Conservation (phyloP, 2,888 invertebrate species). For the Drosophila greeni region DNA sequence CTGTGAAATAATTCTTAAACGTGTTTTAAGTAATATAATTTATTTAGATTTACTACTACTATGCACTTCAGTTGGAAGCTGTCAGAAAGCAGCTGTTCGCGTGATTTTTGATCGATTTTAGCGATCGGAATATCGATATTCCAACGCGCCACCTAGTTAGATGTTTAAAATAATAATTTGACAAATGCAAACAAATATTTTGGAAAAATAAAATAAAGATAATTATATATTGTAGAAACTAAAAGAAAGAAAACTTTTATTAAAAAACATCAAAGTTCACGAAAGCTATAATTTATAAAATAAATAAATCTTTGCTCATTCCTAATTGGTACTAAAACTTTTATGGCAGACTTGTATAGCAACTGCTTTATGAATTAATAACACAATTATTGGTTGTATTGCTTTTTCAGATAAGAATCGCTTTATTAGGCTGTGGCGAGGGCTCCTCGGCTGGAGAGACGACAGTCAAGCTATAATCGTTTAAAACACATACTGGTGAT, state of each 20-base stretch:
- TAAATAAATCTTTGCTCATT: neutral
- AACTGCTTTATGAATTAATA: neutral
- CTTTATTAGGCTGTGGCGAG: neutral
- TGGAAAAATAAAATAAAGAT: no score
- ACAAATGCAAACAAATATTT: no score
- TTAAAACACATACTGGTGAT: conserved; percentile 16
- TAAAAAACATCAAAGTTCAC: no score
- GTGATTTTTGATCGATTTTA: neutral
- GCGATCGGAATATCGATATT: neutral
- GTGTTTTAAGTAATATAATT: no score
- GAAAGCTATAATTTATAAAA: neutral
- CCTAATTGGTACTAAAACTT: neutral
- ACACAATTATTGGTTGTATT: neutral
- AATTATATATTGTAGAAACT: no score
- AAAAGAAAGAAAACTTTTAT: no score
- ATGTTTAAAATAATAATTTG: neutral
- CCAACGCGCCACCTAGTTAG: neutral
- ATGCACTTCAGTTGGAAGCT: no score
- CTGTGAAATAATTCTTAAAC: no score
- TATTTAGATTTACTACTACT: no score
- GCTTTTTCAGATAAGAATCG: conserved; percentile 1
- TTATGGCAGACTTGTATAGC: neutral
- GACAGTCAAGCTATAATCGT: neutral
- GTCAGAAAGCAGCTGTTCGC: no score
- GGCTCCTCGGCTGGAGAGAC: neutral